Base-by-base conservation (phyloP, 2,797 vertebrate species). In the Oreochromis grahami region DNA sequence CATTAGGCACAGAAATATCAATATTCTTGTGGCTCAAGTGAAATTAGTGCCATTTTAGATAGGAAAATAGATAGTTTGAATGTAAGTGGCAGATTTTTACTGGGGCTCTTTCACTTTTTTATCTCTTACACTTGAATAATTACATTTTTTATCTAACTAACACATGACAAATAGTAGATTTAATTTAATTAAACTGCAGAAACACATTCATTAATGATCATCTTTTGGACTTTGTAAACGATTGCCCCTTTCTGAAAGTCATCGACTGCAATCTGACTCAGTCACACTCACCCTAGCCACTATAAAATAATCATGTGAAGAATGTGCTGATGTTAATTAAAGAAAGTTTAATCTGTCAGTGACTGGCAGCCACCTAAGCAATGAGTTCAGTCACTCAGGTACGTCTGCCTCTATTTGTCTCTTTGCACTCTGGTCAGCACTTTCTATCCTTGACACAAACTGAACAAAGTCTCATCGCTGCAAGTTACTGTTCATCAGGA, bases 401-500 rank as follows among this genome's bases (percentile, higher is more conserved):
- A 76, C 5, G 85, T 90, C 90, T 56, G 78, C 55, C 82, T 85
- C 56, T 5, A 56, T 87, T 85, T 83, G 87, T 87, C 78, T 88
- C 83, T 45, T 43, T 76, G 68, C 53, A 4, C 81, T 80, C 80
- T 36, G 84, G 91, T 94, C 92, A 93, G 92, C 90, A 84, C 2
- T 89, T 92, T 87, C 77, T 60, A 72, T 72, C 86, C 81, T 26
- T 8, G 8, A 63, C 87, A 53, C 72, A 65, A 87, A 88, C 76
- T 84, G 77, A 92, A 89, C 80, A 89, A 87, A 89, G 84, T 83
- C 92, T 87, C 87, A 81, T 92, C 84, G 55, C 87, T 89, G 86
- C 86, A 83, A 86, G 90, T 94, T 92, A 88, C 48, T 41, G 36
- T 82, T 89, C 65, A 26, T 89, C 88, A 58, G 65, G 79, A 86